phyloP scores from a whole-genome alignment of 1,140 invertebrate genomes.

The Aporrectodea caliginosa region DNA sequence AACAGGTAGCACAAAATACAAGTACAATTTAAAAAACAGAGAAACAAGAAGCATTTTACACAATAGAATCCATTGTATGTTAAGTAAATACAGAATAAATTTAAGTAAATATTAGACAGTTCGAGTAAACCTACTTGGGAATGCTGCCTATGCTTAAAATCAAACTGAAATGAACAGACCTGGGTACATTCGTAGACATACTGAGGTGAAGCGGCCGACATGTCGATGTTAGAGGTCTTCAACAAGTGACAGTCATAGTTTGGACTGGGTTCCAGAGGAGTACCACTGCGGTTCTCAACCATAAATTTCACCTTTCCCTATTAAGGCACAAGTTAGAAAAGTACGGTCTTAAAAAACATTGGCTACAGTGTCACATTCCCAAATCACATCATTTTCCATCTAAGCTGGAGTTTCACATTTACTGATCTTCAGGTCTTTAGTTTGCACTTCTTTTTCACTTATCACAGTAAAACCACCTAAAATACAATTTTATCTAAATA shows the following conservation, averaged over 20 bases:
- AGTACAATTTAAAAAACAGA: too few species aligned
- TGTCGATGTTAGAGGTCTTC: slow-evolving; percentile 25
- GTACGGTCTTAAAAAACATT: too few species aligned
- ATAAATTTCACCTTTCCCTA: slow-evolving; percentile 41
- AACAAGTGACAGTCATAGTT: slow-evolving; percentile 43
- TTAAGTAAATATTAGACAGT: background rate
- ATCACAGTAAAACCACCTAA: too few species aligned
- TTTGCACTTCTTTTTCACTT: too few species aligned
- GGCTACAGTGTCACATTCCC: too few species aligned
- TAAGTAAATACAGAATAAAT: background rate
- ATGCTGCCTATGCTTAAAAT: too few species aligned
- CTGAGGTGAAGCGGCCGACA: slow-evolving; percentile 3
- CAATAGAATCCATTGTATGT: background rate
- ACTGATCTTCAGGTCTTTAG: too few species aligned
- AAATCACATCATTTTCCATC: too few species aligned
- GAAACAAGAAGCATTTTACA: too few species aligned
- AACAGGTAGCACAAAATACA: too few species aligned
- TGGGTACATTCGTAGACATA: slow-evolving; percentile 28
- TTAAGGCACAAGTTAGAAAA: background rate
- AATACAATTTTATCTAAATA: too few species aligned
- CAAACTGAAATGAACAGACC: slow-evolving; percentile 10
- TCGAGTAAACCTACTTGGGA: background rate
- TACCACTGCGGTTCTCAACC: slow-evolving; percentile 34
- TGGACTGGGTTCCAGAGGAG: slow-evolving; percentile 40
- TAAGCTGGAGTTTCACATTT: too few species aligned